Percentiles rank a stretch among this genome's conserved stretches.
phyloP scores from a whole-genome alignment of 2,888 invertebrate species.

The Drosophila parthenogenetica region DNA sequence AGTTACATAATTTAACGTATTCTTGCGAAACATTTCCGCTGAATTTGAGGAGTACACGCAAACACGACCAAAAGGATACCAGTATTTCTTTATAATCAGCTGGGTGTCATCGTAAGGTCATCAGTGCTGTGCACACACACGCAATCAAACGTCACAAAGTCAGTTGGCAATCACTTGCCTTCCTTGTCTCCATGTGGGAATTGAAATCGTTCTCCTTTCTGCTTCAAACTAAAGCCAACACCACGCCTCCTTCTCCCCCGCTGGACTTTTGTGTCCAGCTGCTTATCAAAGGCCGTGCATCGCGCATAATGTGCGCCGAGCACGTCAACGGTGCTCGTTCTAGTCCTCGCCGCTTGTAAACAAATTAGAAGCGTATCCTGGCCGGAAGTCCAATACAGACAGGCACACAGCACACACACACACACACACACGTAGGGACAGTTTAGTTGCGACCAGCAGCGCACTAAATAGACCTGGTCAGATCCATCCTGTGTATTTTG shows the following conservation, averaged over 20 bases:
- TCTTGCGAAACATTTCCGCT: conserved; percentile 76
- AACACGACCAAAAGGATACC: conserved; percentile 25
- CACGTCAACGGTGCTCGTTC: conserved; percentile 58
- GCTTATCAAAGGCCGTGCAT: conserved; percentile 71
- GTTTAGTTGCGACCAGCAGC: conserved; percentile 2
- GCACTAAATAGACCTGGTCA: conserved; percentile 9
- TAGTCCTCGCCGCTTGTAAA: conserved; percentile 62
- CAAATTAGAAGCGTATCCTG: conserved; percentile 79
- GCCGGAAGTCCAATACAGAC: conserved; percentile 67
- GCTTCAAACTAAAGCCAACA: conserved; percentile 5
- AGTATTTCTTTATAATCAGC: conserved; percentile 75
- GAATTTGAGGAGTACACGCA: conserved; percentile 71
- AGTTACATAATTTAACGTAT: conserved; percentile 76
- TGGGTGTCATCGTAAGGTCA: conserved; percentile 84
- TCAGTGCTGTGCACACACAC: conserved; percentile 60
- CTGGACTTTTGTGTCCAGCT: conserved; percentile 46
- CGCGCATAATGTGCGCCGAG: conserved; percentile 70
- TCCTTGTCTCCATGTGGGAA: conserved; percentile 8
- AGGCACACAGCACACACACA: conserved; percentile 22
- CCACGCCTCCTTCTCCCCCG: conserved; percentile 18
- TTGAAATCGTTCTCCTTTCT: conserved; percentile 4
- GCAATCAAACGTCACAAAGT: conserved; percentile 48
- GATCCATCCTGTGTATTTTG: conserved; percentile 24
- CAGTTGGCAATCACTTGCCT: conserved; percentile 36
- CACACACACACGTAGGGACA: conserved; percentile 17